A percentile compares a stretch with the other conserved stretches of the same genome.
Evolutionary conservation across 2,888 invertebrate species (phyloP).

Genomic region (Lacanobia wlatinum): DNA sequence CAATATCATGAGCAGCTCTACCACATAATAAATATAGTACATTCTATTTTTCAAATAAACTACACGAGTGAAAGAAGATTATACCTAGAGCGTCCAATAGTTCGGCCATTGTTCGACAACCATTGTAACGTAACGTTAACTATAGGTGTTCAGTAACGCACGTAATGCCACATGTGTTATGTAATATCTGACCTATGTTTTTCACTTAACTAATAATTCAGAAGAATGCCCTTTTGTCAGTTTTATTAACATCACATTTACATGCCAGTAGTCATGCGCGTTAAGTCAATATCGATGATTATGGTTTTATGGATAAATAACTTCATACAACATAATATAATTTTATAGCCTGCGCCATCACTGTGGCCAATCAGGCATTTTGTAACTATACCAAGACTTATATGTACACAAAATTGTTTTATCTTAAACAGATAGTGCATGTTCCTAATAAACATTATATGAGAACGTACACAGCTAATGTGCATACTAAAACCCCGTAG

Average conservation of each 20-base stretch:
- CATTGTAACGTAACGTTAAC: constrained; percentile 65
- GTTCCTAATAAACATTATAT: constrained; percentile 40
- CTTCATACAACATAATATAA: background rate
- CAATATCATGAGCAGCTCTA: constrained; percentile 23
- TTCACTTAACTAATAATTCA: background rate
- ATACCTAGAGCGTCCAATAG: constrained; percentile 36
- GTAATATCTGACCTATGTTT: constrained; percentile 21
- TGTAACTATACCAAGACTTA: background rate
- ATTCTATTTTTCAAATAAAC: background rate
- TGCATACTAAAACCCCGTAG: constrained; percentile 48
- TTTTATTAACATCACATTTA: constrained; percentile 23
- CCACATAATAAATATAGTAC: background rate
- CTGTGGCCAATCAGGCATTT: constrained; percentile 11
- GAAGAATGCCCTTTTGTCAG: constrained; percentile 7
- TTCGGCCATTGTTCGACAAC: constrained; percentile 62
- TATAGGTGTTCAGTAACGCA: constrained; percentile 34
- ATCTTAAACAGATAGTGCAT: constrained; percentile 55
- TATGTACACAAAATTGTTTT: constrained; percentile 16
- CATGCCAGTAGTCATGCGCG: constrained; percentile 26
- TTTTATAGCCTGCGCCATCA: background rate
- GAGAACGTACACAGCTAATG: constrained; percentile 61
- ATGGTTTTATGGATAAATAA: background rate
- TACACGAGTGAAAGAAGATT: constrained; percentile 49
- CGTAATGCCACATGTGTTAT: constrained; percentile 39
- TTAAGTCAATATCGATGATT: constrained; percentile 20